Percentiles rank a stretch among this genome's conserved stretches.
phyloP scores from a whole-genome alignment of 2,113 vertebrate species.

The Daubentonia madagascariensis region DNA sequence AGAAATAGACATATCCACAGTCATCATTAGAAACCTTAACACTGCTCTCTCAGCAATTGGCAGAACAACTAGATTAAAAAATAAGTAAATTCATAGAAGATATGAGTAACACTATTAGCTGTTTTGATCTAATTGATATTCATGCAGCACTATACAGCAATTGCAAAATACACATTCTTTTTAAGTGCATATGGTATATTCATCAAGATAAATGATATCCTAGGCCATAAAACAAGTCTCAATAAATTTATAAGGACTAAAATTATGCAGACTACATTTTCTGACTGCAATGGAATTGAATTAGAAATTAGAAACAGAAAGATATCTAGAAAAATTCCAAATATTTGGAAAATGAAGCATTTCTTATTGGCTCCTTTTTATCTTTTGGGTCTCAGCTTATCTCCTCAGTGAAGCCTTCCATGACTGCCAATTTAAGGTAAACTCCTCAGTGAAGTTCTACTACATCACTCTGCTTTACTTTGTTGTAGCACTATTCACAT shows the following conservation, averaged over 20 bases:
- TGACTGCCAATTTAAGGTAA: not conserved
- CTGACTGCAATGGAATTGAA: not conserved
- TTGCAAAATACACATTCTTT: not conserved
- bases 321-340: not conserved
- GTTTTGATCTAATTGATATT: not conserved
- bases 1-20: not conserved
- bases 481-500: not conserved
- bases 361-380: not conserved
- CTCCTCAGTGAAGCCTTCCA: not conserved
- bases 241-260: not conserved
- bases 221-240: not conserved
- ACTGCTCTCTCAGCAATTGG: not conserved
- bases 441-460: not conserved
- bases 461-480: not conserved
- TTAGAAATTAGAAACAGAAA: conserved; percentile 11
- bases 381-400: not conserved
- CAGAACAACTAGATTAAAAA: not conserved
- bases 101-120: not conserved
- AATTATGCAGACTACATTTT: not conserved
- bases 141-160: not conserved
- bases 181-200: not conserved
- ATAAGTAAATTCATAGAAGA: not conserved
- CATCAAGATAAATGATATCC: not conserved
- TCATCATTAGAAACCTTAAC: not conserved
- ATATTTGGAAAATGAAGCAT: not conserved